These are phyloP conservation scores for Diaprepes abbreviatus DNA, from an alignment of 2,888 invertebrate genomes.

Conservation along the genomic window DNA sequence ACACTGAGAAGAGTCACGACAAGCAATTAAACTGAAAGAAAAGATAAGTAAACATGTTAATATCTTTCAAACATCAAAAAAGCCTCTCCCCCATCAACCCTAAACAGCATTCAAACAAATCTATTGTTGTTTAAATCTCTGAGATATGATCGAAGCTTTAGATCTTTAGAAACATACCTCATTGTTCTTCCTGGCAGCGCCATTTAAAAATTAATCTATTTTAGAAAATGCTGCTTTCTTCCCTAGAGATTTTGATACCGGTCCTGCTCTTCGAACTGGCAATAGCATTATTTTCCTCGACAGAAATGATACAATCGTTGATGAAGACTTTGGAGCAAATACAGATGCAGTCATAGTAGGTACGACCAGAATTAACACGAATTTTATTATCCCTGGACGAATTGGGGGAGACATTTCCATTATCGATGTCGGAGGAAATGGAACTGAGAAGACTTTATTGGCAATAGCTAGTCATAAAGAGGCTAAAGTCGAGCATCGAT, in stretches of 20 bases:
- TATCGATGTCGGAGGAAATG: constrained; percentile 60
- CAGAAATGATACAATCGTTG: constrained; percentile 48
- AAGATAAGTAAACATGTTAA: no score
- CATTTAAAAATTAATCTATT: constrained; percentile 20
- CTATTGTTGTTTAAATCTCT: no score
- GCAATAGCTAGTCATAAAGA: constrained; percentile 65
- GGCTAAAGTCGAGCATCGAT: constrained; percentile 59
- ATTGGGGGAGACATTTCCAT: constrained; percentile 61
- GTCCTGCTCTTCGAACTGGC: constrained; percentile 64
- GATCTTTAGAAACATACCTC: no score
- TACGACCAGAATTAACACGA: constrained; percentile 53
- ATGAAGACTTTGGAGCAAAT: constrained; percentile 18
- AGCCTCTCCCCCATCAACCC: no score
- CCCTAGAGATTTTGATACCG: constrained; percentile 61
- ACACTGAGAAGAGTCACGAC: no score
- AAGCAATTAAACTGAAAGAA: no score
- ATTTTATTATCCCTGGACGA: constrained; percentile 59
- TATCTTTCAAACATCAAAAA: no score
- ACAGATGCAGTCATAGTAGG: constrained; percentile 53
- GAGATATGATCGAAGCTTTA: no score
- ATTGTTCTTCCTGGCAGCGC: no score
- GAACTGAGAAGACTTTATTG: constrained; percentile 60
- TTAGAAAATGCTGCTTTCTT: constrained; percentile 61
- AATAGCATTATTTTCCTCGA: constrained; percentile 59
- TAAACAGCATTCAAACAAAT: no score